Evolutionary conservation across 2,113 vertebrate species (phyloP), one percentile per base, ranked within the genome.

Genomic region (Rhea americana): DNA sequence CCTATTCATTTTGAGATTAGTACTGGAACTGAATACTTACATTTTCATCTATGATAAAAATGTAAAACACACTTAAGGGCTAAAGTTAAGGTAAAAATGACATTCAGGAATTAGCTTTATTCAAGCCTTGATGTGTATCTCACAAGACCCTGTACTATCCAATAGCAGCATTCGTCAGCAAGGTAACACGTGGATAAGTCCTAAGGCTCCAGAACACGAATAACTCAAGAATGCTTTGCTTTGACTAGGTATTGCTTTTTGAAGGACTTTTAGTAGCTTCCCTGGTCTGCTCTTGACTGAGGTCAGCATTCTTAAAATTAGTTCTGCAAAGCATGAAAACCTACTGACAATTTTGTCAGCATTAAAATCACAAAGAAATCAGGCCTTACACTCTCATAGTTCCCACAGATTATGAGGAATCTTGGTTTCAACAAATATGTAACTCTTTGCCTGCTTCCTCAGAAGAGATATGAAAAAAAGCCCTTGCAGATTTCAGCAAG

Each of bases 1-100:
- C 9, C 4, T 2, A 45, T 62, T 71, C 1, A 74, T 84, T 84
- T 77, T 78, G 19, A 71, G 9, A 13, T 11, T 71, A 67, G 30
- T 18, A n/a, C 2, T 68, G 37, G 32, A 78, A 84, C 71, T 12
- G 0, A 2, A 51, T 56, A 63, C 5, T 43, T 79, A 68, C 78
- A 61, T 43, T n/a, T 43, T 37, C 12, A 25, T 50, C 17, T 43
- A 48, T 45, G 8, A 53, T 25, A 78, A 82, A 79, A 83, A 35
- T 7, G 0, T n/a, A 30, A 20, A 61, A 86, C 83, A 70, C 0
- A 0, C 15, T 37, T 66, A 21, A 70, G 12, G 30, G 8, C 5
- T 82, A 71, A 89, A 80, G 16, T 25, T 50, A 87, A 71, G 7
- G 19, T 6, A 43, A 47, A 81, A 45, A 3, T 24, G 1, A 5